phyloP scores from a whole-genome alignment of 2,797 vertebrate species.

The Centropyge bicolor region DNA sequence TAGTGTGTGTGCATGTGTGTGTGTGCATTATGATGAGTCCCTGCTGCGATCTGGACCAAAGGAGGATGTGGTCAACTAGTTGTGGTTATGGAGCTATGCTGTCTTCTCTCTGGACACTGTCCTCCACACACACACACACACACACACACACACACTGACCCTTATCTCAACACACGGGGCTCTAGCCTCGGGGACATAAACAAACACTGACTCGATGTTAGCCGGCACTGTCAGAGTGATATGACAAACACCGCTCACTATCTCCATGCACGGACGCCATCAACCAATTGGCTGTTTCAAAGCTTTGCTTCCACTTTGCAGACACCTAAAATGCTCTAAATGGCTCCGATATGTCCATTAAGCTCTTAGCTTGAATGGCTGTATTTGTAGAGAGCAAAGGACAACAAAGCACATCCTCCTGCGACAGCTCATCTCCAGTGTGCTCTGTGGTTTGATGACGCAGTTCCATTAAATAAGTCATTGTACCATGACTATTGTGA shows the following conservation, averaged over 20 bases:
- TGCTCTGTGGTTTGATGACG: constrained; percentile 56
- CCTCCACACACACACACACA: constrained; percentile 20
- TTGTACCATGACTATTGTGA: constrained; percentile 52
- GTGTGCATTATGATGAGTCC: constrained; percentile 40
- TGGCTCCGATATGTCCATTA: constrained; percentile 67
- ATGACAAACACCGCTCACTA: constrained; percentile 61
- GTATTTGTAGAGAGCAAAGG: constrained; percentile 65
- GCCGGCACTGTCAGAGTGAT: constrained; percentile 43
- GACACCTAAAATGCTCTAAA: constrained; percentile 56
- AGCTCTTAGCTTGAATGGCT: constrained; percentile 58
- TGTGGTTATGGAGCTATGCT: constrained; percentile 40
- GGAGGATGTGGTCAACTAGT: constrained; percentile 63
- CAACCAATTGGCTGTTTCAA: constrained; percentile 32
- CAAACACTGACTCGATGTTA: constrained; percentile 70
- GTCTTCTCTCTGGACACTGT: constrained; percentile 51
- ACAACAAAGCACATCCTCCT: constrained; percentile 60
- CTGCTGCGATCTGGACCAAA: constrained; percentile 59
- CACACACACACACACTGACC: constrained; percentile 46
- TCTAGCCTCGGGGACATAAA: constrained; percentile 62
- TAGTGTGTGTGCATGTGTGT: constrained; percentile 39
- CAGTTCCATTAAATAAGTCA: constrained; percentile 68
- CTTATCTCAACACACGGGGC: constrained; percentile 62
- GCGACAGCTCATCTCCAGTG: constrained; percentile 59
- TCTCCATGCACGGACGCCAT: constrained; percentile 39
- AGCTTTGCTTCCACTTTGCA: constrained; percentile 55